Evolutionary conservation across 2,888 invertebrate species (phyloP).

Genomic region (Trissolcus brochymenae): DNA sequence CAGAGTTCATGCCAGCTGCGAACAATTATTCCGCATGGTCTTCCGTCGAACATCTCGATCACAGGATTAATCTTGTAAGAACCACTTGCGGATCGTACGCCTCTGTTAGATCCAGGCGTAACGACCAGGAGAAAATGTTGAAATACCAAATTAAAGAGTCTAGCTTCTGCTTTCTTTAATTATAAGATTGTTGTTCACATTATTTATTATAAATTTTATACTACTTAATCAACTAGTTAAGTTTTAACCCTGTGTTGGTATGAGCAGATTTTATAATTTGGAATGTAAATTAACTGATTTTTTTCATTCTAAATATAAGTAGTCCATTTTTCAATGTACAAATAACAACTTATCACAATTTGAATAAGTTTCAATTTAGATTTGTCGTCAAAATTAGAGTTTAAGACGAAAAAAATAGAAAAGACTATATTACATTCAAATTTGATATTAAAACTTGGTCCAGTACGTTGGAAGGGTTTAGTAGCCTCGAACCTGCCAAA

Average conservation of each 20-base stretch:
- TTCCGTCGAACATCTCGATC: constrained; percentile 66
- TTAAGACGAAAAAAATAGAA: too few species aligned
- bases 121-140: constrained; percentile 17
- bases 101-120: constrained; percentile 11
- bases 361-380: too few species aligned
- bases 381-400: too few species aligned
- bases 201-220: not conserved
- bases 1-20: constrained; percentile 76
- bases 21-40: constrained; percentile 36
- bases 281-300: too few species aligned
- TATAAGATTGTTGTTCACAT: constrained; percentile 5
- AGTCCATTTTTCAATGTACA: too few species aligned
- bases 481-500: constrained; percentile 69
- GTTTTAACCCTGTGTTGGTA: too few species aligned
- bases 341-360: not conserved
- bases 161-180: constrained; percentile 29
- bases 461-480: constrained; percentile 70
- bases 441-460: constrained; percentile 68
- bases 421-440: constrained; percentile 53
- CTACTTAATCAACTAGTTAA: not conserved
- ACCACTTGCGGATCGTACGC: constrained; percentile 37
- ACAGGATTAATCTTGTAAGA: constrained; percentile 71
- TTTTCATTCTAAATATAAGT: too few species aligned
- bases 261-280: too few species aligned
- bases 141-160: constrained; percentile 28